Percentiles rank a stretch among this genome's conserved stretches.
phyloP scores from a whole-genome alignment of 2,888 invertebrate genomes.

The Gonocerus acuteangulatus region DNA sequence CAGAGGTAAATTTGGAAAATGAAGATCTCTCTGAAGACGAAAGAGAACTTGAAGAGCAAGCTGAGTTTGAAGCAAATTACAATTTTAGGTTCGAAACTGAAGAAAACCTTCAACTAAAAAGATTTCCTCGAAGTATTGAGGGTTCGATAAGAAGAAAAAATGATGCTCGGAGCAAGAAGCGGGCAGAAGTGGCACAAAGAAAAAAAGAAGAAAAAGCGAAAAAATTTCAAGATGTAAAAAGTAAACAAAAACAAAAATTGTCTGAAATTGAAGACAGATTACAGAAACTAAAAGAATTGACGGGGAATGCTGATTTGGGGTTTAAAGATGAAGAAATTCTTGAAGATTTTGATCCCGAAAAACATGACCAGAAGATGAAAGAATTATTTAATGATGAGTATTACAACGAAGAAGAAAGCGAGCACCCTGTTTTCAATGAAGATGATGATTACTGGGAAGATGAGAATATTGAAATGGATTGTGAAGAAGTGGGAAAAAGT shows the following conservation, averaged over 20 bases:
- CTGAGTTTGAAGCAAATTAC: conserved; percentile 87
- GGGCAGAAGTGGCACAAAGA: conserved; percentile 63
- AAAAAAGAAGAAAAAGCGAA: conserved; percentile 70
- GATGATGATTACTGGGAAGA: conserved; percentile 48
- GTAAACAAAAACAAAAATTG: conserved; percentile 75
- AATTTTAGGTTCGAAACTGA: conserved; percentile 94
- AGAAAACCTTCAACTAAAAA: conserved; percentile 75
- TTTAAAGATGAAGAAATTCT: conserved; percentile 45
- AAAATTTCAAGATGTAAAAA: conserved; percentile 78
- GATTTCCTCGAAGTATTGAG: conserved; percentile 83
- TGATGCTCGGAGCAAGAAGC: conserved; percentile 66
- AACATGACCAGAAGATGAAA: conserved; percentile 79
- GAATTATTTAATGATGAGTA: conserved; percentile 79
- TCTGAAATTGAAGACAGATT: conserved; percentile 87
- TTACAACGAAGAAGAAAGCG: conserved; percentile 63
- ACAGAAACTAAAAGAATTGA: conserved; percentile 73
- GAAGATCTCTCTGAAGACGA: conserved; percentile 70
- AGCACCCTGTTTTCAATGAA: conserved; percentile 80
- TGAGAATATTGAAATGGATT: conserved; percentile 26
- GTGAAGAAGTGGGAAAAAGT: conserved; percentile 15
- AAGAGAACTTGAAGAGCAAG: conserved; percentile 73
- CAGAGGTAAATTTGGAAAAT: conserved; percentile 48
- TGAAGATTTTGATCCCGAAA: conserved; percentile 81
- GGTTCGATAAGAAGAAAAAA: conserved; percentile 74
- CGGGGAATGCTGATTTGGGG: conserved; percentile 68